Conservation (phyloP, 2,888 invertebrate species). For the Merodon equestris region DNA sequence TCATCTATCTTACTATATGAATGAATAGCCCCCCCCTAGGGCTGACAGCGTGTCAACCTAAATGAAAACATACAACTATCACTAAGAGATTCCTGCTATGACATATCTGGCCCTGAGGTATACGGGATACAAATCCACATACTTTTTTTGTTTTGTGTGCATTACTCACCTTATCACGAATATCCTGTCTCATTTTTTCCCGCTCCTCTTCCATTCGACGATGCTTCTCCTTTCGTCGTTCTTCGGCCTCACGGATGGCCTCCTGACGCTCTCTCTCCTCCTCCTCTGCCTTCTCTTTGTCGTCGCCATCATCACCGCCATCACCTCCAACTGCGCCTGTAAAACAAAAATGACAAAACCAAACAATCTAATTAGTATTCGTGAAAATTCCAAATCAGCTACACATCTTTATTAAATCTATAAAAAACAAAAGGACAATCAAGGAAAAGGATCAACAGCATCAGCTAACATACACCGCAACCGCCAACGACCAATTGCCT, state of each 20-base stretch:
- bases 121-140: too few relatives aligned
- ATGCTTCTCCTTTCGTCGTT: conserved; percentile 99
- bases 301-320: conserved; percentile 94
- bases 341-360: conserved; percentile 68
- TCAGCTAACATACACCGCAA: neutral
- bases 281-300: conserved; percentile 99
- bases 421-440: too few relatives aligned
- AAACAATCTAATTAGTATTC: conserved; percentile 36
- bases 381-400: too few relatives aligned
- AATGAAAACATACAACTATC: conserved; percentile 36
- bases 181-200: conserved; percentile 99
- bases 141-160: too few relatives aligned
- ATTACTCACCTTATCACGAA: conserved; percentile 95
- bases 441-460: too few relatives aligned
- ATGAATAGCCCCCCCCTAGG: conserved; percentile 22
- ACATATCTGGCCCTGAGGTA: neutral
- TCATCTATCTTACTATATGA: too few relatives aligned
- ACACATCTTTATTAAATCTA: too few relatives aligned
- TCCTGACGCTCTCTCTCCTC: conserved; percentile 98
- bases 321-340: conserved; percentile 94
- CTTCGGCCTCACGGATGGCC: conserved; percentile 98
- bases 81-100: conserved; percentile 9
- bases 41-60: conserved; percentile 29
- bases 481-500: conserved; percentile 18
- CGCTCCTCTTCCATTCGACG: conserved; percentile 99